Evolutionary conservation across 92 coral and sea anemone species (phyloP).

Genomic region (Epizoanthus ramosus): DNA sequence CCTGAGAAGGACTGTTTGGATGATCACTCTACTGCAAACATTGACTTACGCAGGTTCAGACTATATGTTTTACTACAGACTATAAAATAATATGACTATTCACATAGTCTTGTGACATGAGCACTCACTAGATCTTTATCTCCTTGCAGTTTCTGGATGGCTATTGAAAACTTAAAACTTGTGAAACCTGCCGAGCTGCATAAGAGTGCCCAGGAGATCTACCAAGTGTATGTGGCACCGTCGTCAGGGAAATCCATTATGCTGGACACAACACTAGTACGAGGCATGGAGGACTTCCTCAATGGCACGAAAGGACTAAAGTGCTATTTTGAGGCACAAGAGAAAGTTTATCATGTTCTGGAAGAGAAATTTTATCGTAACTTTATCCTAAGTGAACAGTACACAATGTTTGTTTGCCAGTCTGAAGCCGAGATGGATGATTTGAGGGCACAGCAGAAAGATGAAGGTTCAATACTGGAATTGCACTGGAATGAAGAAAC

Average conservation of each 20-base stretch:
- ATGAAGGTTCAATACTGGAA: slow-evolving; percentile 66
- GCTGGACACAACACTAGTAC: slow-evolving; percentile 85
- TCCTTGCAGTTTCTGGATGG: slow-evolving; percentile 92
- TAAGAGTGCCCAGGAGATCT: slow-evolving; percentile 91
- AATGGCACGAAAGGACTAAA: slow-evolving; percentile 74
- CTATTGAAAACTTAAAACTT: slow-evolving; percentile 84
- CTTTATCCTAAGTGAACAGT: slow-evolving; percentile 93
- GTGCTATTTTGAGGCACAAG: slow-evolving; percentile 94
- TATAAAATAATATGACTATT: neutral
- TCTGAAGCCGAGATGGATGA: slow-evolving; percentile 95
- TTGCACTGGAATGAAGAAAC: slow-evolving; percentile 82
- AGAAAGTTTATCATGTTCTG: slow-evolving; percentile 68
- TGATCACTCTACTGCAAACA: too few relatives aligned
- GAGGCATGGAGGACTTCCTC: slow-evolving; percentile 89
- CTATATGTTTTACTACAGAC: too few relatives aligned
- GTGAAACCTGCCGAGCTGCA: slow-evolving; percentile 82
- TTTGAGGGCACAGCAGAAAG: slow-evolving; percentile 78
- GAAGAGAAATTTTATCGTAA: slow-evolving; percentile 91
- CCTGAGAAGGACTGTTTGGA: too few relatives aligned
- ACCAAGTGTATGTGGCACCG: slow-evolving; percentile 88
- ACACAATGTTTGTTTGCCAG: slow-evolving; percentile 88
- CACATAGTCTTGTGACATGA: neutral
- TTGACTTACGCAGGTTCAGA: too few relatives aligned
- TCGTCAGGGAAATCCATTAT: slow-evolving; percentile 93
- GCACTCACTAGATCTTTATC: neutral